Conservation (phyloP, 2,797 vertebrate genomes). For the Chiroxiphia lanceolata region DNA sequence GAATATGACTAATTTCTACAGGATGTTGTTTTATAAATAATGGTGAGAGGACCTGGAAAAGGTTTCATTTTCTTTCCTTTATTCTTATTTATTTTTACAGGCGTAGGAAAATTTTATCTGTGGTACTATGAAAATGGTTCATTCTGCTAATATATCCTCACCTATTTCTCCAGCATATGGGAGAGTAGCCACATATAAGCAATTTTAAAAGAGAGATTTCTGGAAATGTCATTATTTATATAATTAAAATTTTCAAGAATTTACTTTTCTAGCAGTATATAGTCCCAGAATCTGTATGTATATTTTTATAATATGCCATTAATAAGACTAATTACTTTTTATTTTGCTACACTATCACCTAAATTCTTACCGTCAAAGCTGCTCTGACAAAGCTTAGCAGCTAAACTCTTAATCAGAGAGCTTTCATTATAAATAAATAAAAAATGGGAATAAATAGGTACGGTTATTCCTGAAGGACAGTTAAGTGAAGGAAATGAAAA, state of each 20-base stretch:
- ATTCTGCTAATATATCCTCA: background rate
- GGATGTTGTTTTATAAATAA: background rate
- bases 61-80: background rate
- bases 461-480: background rate
- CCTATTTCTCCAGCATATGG: background rate
- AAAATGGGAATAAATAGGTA: background rate
- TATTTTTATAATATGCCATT: background rate
- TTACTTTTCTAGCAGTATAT: background rate
- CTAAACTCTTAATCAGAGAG: background rate
- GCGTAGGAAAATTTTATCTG: background rate
- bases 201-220: background rate
- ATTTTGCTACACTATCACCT: background rate
- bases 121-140: background rate
- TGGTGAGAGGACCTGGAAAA: background rate
- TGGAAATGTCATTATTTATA: background rate
- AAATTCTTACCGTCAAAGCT: background rate
- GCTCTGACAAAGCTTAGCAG: background rate
- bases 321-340: background rate
- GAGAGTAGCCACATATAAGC: background rate
- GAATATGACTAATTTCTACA: background rate
- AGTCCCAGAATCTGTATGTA: background rate
- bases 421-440: background rate
- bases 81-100: background rate
- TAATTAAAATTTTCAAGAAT: background rate
- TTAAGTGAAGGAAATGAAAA: background rate